These are phyloP conservation scores for Perca flavescens DNA, from an alignment of 2,113 vertebrate species.

Conservation along the genomic window DNA sequence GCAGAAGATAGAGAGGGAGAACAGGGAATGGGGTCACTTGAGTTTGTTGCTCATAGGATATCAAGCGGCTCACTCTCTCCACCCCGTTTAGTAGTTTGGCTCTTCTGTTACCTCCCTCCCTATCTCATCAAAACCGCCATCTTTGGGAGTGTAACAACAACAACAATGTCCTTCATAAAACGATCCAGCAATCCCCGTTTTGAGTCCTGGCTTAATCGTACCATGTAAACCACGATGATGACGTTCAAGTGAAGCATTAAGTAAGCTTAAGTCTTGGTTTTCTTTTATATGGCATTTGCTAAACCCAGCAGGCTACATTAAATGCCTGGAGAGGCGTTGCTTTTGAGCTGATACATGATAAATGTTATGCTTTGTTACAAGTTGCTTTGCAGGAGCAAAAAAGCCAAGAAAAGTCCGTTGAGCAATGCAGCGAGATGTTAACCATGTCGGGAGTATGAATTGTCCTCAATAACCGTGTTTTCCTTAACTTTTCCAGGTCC, in stretches of 20 bases:
- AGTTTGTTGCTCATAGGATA: slow-evolving; percentile 85
- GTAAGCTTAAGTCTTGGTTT: slow-evolving; percentile 37
- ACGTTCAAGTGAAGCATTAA: slow-evolving; percentile 50
- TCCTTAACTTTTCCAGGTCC: slow-evolving; percentile 62
- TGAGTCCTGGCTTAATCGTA: slow-evolving; percentile 29
- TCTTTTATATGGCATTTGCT: slow-evolving; percentile 33
- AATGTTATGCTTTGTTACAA: slow-evolving; percentile 36
- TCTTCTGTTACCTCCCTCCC: slow-evolving; percentile 70
- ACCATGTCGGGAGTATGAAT: slow-evolving; percentile 34
- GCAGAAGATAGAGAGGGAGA: slow-evolving; percentile 67
- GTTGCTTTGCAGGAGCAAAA: slow-evolving; percentile 20
- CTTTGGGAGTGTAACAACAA: slow-evolving; percentile 75
- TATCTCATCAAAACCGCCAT: slow-evolving; percentile 74
- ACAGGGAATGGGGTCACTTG: slow-evolving; percentile 81
- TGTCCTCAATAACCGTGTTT: slow-evolving; percentile 68
- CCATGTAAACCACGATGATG: slow-evolving; percentile 57
- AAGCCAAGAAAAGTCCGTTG: slow-evolving; percentile 2
- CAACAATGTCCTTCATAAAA: slow-evolving; percentile 66
- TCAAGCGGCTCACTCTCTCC: slow-evolving; percentile 76
- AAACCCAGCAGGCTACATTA: slow-evolving; percentile 26
- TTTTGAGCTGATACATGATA: slow-evolving; percentile 3
- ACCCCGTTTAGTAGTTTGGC: slow-evolving; percentile 69
- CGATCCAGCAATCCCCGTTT: slow-evolving; percentile 42
- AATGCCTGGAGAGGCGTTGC: slow-evolving; percentile 17
- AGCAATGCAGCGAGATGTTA: slow-evolving; percentile 29